Evolutionary conservation across 2,113 vertebrate genomes (phyloP), one percentile per base, ranked within the genome.

Genomic region (Daubentonia madagascariensis): DNA sequence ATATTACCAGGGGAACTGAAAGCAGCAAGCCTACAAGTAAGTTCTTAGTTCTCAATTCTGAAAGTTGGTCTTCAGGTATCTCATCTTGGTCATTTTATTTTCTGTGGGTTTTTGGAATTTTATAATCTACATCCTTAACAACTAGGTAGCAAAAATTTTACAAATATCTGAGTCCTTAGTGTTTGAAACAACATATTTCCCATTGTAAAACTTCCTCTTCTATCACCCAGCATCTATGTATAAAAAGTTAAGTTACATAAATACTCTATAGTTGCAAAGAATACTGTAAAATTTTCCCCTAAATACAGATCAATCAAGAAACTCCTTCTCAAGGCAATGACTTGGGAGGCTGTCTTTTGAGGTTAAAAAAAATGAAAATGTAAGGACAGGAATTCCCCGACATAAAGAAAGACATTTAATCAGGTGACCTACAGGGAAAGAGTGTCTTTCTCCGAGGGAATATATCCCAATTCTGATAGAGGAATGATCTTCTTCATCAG

Each of bases 1-100:
- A 1, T 1, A 2, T 40, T 14, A 28, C 0, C 5, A 61, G 48
- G 85, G 20, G 16, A n/a, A 4, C 6, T 16, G 11, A 32, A 40
- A 28, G 13, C 11, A 78, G 32, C 3, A 20, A 57, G n/a, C 23
- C 6, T 85, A 14, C 25, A 18, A 23, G 35, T 12, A 10, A 54
- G 4, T 28, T 25, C 13, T 40, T 12, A 70, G 18, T 5, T 37
- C 20, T 30, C 4, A n/a, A 25, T 25, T 70, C 45, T 75, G n/a
- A n/a, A 91, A 40, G 43, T 63, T 70, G 61, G 28, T 25, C 16
- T 45, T 50, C 7, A 37, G 43, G 3, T 32, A 28, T 68, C 16
- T 35, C 4, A 48, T 43, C 12, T 72, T 61, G 14, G 7, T 81
- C 45, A 25, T 61, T 79, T 68, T 16, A 61, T 40, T 67, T 85